Percentiles rank a stretch among this genome's conserved stretches.
These are phyloP conservation scores for Aphelenchoides avenae DNA, from an alignment of 1,140 invertebrate genomes.

Conservation along the genomic window DNA sequence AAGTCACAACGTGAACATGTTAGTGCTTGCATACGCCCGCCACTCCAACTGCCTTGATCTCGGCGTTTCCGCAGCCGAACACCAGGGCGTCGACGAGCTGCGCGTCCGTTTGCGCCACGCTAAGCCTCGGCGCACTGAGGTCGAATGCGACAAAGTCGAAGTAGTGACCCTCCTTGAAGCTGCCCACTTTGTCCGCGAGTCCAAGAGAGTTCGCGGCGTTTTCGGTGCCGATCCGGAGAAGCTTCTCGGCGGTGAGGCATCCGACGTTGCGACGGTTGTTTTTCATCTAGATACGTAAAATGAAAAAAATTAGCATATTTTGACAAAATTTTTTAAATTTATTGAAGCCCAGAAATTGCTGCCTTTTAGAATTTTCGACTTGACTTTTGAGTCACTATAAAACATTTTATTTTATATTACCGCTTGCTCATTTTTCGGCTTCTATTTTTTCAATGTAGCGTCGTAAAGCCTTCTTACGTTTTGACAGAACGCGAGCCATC, in stretches of 20 bases:
- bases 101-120: slow-evolving; percentile 11
- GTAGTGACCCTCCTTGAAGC: slow-evolving; percentile 24
- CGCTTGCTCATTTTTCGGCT: neutral
- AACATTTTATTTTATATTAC: neutral
- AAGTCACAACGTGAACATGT: too few species aligned
- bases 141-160: slow-evolving; percentile 39
- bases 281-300: slow-evolving; percentile 36
- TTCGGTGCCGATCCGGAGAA: slow-evolving; percentile 42
- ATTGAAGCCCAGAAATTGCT: slow-evolving; percentile 13
- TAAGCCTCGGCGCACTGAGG: slow-evolving; percentile 16
- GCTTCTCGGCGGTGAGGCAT: slow-evolving; percentile 36
- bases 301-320: neutral
- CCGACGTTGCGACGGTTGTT: slow-evolving; percentile 46
- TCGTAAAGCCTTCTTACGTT: slow-evolving; percentile 41
- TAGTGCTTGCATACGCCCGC: too few species aligned
- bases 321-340: slow-evolving; percentile 7
- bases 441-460: neutral
- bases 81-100: slow-evolving; percentile 43
- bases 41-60: slow-evolving; percentile 25
- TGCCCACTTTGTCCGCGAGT: slow-evolving; percentile 27
- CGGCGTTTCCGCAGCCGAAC: slow-evolving; percentile 45
- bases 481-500: slow-evolving; percentile 55
- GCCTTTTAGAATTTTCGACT: neutral
- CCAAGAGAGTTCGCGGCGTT: slow-evolving; percentile 50
- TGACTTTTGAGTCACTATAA: slow-evolving; percentile 12